Evolutionary conservation across 2,797 vertebrate genomes (phyloP).

Genomic region (Echeneis naucrates): DNA sequence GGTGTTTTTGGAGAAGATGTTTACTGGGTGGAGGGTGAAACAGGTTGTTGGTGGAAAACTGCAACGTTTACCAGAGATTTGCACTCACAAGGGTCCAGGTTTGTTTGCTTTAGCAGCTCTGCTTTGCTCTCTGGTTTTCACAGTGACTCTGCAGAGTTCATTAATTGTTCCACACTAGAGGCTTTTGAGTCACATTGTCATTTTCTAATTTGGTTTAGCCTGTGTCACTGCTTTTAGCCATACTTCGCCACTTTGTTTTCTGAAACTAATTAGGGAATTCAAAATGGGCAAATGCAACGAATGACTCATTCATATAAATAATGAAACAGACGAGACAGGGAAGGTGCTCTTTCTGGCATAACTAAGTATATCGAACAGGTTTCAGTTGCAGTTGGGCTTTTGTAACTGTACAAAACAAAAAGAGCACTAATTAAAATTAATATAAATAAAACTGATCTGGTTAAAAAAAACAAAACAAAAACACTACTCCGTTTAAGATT

Average conservation of each 20-base stretch:
- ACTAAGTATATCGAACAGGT: not conserved
- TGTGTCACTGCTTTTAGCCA: slow-evolving; percentile 65
- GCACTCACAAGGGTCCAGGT: slow-evolving; percentile 51
- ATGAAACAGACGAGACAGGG: slow-evolving; percentile 41
- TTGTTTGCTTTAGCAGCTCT: slow-evolving; percentile 54
- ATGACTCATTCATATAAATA: slow-evolving; percentile 48
- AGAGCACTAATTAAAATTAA: not conserved
- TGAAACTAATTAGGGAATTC: slow-evolving; percentile 70
- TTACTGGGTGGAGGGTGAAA: slow-evolving; percentile 26
- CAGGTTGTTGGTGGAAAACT: slow-evolving; percentile 36
- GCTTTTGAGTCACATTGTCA: slow-evolving; percentile 69
- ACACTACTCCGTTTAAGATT: too few species aligned
- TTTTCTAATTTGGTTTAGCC: slow-evolving; percentile 72
- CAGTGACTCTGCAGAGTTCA: slow-evolving; percentile 66
- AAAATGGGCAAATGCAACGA: slow-evolving; percentile 56
- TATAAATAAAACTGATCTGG: too few species aligned
- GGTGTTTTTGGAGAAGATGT: slow-evolving; percentile 34
- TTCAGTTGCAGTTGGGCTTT: not conserved
- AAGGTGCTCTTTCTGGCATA: slow-evolving; percentile 20
- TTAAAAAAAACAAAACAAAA: too few species aligned
- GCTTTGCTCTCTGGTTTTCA: slow-evolving; percentile 58
- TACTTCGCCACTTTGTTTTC: slow-evolving; percentile 61
- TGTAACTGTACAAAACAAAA: not conserved
- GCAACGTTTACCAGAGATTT: slow-evolving; percentile 53
- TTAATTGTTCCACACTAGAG: slow-evolving; percentile 71